Base-by-base conservation (phyloP, 2,113 vertebrate species). In the Pachypanchax playfairii region DNA sequence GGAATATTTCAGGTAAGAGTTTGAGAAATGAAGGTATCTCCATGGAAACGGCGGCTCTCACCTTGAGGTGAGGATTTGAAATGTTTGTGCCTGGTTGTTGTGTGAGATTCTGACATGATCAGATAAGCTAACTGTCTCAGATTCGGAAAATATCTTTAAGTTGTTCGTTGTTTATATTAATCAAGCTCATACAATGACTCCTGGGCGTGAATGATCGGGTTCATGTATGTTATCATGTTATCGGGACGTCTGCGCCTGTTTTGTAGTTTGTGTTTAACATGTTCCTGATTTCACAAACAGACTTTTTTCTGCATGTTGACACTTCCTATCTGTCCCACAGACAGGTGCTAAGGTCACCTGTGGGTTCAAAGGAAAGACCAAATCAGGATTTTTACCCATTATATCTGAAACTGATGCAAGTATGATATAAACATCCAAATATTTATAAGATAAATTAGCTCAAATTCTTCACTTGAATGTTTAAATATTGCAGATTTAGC, bases 91-190 rank as follows among this genome's bases (percentile, higher is more conserved):
- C 21, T 65, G 36, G 41, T 33, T 8, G 10, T 31, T 17, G 20
- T 47, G 1, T 7, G 13, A 33, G 31, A 7, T 21, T 24, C 57
- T 49, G 25, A 54, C 28, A 20, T 14, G 15, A 47, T 10, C 62
- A 22, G 5, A 31, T 11, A 29, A 61, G 79, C 79, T 82, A 79
- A 62, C 48, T 35, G 55, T 61, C 28, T 70, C 15, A 57, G 6
- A 4, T 8, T 57, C 31, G 61, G 1, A 18, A 18, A 13, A 36
- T 18, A 4, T 2, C 5, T 14, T 13, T 8, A 2, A 15, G 2
- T 3, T 51, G 22, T 35, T 5, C 4, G 10, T 31, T 18, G 14
- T 41, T 18, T 25, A 21, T 18, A 8, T 17, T 28, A 50, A 4
- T 35, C 6, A 17, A 35, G n/a, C 12, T 44, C 4, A 52, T 11